These are phyloP conservation scores for Parnassius apollo DNA, from an alignment of 2,888 invertebrate genomes.

Conservation along the genomic window DNA sequence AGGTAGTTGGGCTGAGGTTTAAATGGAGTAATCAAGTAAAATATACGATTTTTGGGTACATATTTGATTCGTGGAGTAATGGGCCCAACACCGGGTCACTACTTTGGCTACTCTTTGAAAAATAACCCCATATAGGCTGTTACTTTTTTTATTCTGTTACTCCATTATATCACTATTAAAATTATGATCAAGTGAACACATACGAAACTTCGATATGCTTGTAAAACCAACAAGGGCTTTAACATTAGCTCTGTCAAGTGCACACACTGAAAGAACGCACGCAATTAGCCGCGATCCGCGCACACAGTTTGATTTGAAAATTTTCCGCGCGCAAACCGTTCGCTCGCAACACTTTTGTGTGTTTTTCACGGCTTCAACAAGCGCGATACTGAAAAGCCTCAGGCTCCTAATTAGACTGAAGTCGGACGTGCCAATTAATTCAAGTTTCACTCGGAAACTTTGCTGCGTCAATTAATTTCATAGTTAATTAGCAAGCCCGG, in stretches of 20 bases:
- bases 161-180: no score
- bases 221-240: slow-evolving; percentile 16
- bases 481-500: slow-evolving; percentile 79
- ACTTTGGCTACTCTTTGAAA: no score
- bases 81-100: no score
- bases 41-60: no score
- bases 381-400: slow-evolving; percentile 78
- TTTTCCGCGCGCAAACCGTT: slow-evolving; percentile 49
- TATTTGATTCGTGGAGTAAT: no score
- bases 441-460: slow-evolving; percentile 81
- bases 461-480: slow-evolving; percentile 82
- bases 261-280: slow-evolving; percentile 30
- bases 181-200: no score
- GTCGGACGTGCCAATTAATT: slow-evolving; percentile 82
- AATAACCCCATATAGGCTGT: no score
- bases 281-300: slow-evolving; percentile 44
- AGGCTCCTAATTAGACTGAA: slow-evolving; percentile 80
- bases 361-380: slow-evolving; percentile 76
- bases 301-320: slow-evolving; percentile 44
- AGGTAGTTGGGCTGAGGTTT: no score
- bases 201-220: slow-evolving; percentile 15
- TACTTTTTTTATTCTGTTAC: no score
- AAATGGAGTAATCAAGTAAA: no score
- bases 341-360: slow-evolving; percentile 75
- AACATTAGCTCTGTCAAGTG: slow-evolving; percentile 29